Base-by-base conservation (phyloP, 2,797 vertebrate species). In the Columba guinea region DNA sequence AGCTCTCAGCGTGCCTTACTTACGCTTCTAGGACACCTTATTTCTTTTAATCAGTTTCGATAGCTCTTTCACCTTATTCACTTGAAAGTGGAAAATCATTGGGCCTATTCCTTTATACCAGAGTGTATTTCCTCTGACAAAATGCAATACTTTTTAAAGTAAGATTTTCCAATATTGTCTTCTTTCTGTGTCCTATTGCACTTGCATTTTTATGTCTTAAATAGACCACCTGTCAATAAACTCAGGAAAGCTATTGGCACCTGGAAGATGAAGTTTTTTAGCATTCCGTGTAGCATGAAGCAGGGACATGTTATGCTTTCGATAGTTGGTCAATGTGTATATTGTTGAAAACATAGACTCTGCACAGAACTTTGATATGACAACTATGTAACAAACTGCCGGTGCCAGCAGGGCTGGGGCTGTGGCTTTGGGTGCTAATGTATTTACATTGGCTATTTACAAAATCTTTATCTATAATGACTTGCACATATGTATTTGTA, bases 401-500 rank as follows among this genome's bases (percentile, higher is more conserved):
- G 15, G 58, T 87, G 51, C 75, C 79, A 59, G 14, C 56, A 81
- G 89, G 52, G n/a, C 49, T 63, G 67, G 52, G 73, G 62, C 56
- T 59, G 49, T n/a, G 13, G 75, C 67, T 68, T 39, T 69, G 84
- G 30, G 2, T 69, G 18, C 39, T 86, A 60, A 82, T 84, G 28
- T 55, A 46, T 90, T 96, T 81, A 78, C 67, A 52, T 55, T 84
- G 63, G 35, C 44, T 94, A 23, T 70, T 86, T 91, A 89, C 15
- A 84, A 51, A 77, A 59, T 48, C 44, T 84, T 69, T 82, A 53
- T 89, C 58, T 90, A 7, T n/a, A 30, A 22, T 69, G 63, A 83
- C 39, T 91, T 79, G 52, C 32, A 87, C 18, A 6, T 37, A 37
- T 26, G 9, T 90, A 65, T 92, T 88, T 84, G 64, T 92, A 82